These are phyloP conservation scores for Rhodeus uyekii DNA, from an alignment of 2,797 vertebrate species.

Conservation along the genomic window DNA sequence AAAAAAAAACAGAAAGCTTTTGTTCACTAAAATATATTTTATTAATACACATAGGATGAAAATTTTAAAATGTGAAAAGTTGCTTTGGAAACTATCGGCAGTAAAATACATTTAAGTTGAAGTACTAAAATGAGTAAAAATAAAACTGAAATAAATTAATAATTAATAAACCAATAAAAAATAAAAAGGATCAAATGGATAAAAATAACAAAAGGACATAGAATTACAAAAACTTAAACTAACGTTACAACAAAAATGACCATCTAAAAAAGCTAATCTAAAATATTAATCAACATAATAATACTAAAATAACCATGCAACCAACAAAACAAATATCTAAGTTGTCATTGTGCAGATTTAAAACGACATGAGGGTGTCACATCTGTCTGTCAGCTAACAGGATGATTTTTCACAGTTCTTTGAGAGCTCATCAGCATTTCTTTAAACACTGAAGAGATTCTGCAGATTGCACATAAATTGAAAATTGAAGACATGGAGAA, in stretches of 20 bases:
- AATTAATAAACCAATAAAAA: too few species aligned
- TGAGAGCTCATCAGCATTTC: not conserved
- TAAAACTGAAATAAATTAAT: not conserved
- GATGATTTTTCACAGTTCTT: not conserved
- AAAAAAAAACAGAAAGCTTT: not conserved
- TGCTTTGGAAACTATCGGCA: too few species aligned
- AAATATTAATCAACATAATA: not conserved
- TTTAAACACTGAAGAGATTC: not conserved
- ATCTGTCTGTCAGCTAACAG: not conserved
- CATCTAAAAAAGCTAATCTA: not conserved
- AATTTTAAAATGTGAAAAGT: not conserved
- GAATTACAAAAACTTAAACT: not conserved
- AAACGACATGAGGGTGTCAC: not conserved
- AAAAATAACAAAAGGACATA: not conserved
- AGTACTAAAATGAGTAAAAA: not conserved
- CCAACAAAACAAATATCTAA: too few species aligned
- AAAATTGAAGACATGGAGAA: constrained; percentile 14
- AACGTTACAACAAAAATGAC: not conserved
- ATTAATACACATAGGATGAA: not conserved
- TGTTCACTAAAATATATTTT: not conserved
- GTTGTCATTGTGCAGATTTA: too few species aligned
- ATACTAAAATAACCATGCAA: too few species aligned
- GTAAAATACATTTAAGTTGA: not conserved
- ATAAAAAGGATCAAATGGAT: too few species aligned
- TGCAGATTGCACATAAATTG: constrained; percentile 1